Evolutionary conservation across 37 sponge, comb jelly and placozoan species (phyloP).

Genomic region (Chondrilla cf. caribensis): DNA sequence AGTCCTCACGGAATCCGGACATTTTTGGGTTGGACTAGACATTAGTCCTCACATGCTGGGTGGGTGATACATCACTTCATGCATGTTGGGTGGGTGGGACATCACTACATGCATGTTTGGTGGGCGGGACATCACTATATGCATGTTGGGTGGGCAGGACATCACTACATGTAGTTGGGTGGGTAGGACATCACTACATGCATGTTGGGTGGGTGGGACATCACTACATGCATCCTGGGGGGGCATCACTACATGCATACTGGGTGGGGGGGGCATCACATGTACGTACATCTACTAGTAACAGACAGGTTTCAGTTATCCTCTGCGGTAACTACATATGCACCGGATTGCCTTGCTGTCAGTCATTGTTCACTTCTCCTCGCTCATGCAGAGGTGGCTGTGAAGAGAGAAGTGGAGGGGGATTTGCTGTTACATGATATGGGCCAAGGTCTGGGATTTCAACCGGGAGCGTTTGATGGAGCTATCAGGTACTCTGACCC

Average conservation of each 20-base stretch:
- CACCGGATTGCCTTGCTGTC: too few species aligned
- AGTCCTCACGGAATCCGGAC: constrained; percentile 84
- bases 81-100: neutral
- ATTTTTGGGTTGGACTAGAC: constrained; percentile 95
- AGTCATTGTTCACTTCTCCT: too few species aligned
- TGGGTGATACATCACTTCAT: constrained; percentile 38
- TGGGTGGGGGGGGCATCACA: too few species aligned
- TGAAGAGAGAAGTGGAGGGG: constrained; percentile 91
- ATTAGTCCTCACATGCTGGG: constrained; percentile 92
- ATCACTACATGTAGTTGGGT: too few species aligned
- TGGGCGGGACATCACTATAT: constrained; percentile 85
- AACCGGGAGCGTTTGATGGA: constrained; percentile 95
- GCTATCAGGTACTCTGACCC: constrained; percentile 94
- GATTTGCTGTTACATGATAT: constrained; percentile 91
- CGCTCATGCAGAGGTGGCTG: constrained; percentile 75
- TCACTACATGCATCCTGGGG: too few species aligned
- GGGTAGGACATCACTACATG: too few species aligned
- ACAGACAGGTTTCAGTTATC: too few species aligned
- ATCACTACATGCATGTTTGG: constrained; percentile 71
- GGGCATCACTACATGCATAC: too few species aligned
- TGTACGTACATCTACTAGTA: too few species aligned
- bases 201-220: too few species aligned
- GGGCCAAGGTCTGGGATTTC: constrained; percentile 94
- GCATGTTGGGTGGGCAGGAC: constrained; percentile 87
- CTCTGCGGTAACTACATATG: too few species aligned